A percentile compares a stretch with the other conserved stretches of the same genome.
These are phyloP conservation scores for Aurelia coerulea DNA, from an alignment of 30 jellyfish, hydroid and myxozoan species.

Conservation along the genomic window DNA sequence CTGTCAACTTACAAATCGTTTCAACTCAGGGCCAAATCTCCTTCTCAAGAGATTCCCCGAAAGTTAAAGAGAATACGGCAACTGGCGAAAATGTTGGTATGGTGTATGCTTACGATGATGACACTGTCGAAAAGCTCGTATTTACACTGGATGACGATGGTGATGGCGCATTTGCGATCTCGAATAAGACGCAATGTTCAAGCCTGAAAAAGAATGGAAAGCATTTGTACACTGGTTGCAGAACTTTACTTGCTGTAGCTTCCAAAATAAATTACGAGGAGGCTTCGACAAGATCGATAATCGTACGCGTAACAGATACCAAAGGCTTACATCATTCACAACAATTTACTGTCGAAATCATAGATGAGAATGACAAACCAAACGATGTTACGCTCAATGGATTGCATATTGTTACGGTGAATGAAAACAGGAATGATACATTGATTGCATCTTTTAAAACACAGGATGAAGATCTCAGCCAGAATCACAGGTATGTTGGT, in stretches of 20 bases:
- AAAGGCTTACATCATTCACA: conserved; percentile 69
- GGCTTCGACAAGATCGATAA: conserved; percentile 11
- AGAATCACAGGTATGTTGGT: conserved; percentile 17
- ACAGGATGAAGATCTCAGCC: conserved; percentile 65
- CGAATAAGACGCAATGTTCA: conserved; percentile 17
- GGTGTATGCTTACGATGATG: conserved; percentile 79
- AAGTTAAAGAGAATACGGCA: conserved; percentile 65
- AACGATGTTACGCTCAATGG: conserved; percentile 77
- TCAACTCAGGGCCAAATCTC: conserved; percentile 45
- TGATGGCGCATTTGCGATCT: conserved; percentile 39
- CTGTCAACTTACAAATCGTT: conserved; percentile 58
- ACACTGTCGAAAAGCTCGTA: conserved; percentile 48
- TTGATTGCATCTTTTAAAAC: conserved; percentile 70
- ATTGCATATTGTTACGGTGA: conserved; percentile 57
- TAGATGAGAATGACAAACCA: conserved; percentile 81
- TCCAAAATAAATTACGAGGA: conserved; percentile 66
- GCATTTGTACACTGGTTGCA: conserved; percentile 41
- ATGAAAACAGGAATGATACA: conserved; percentile 61
- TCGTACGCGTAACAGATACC: conserved; percentile 75
- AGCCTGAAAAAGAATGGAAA: conserved; percentile 17
- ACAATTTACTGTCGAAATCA: conserved; percentile 35
- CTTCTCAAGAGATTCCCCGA: conserved; percentile 64
- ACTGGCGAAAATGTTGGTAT: conserved; percentile 72
- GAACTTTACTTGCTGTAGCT: conserved; percentile 31
- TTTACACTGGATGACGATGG: conserved; percentile 64